Percentiles rank a stretch among this genome's conserved stretches.
Conservation (phyloP, 2,888 invertebrate species). For the Netelia melanura region DNA sequence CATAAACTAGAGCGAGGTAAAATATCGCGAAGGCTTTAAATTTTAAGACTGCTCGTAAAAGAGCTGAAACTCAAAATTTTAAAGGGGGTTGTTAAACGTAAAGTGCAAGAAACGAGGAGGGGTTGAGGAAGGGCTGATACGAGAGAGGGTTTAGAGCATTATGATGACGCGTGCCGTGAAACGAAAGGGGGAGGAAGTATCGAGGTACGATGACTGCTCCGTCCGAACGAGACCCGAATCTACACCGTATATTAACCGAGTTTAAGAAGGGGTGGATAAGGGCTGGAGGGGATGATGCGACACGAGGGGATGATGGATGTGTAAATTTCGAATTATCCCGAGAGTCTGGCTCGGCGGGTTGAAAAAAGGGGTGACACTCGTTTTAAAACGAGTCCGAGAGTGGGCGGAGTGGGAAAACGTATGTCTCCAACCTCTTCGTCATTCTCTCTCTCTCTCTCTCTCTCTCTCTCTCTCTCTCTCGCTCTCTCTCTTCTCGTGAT, state of each 20-base stretch:
- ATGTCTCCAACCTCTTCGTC: constrained; percentile 9
- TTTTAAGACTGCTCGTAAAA: constrained; percentile 73
- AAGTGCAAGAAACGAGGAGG: constrained; percentile 75
- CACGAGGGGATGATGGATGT: constrained; percentile 81
- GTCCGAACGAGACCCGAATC: constrained; percentile 19
- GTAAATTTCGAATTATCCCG: constrained; percentile 80
- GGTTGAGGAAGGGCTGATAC: constrained; percentile 22
- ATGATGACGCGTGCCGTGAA: constrained; percentile 80
- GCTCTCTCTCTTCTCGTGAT: constrained; percentile 40
- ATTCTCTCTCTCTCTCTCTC: constrained; percentile 55
- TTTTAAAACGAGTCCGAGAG: constrained; percentile 73
- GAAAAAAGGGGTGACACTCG: constrained; percentile 62
- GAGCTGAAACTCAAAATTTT: constrained; percentile 76
- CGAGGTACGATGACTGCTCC: constrained; percentile 5
- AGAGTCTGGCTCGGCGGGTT: constrained; percentile 42
- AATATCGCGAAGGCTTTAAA: constrained; percentile 33
- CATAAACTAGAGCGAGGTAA: constrained; percentile 22
- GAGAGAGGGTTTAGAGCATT: constrained; percentile 74
- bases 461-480: constrained; percentile 53
- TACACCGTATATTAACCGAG: constrained; percentile 67
- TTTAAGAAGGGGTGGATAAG: constrained; percentile 57
- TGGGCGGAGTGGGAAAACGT: constrained; percentile 77
- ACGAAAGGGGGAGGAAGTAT: constrained; percentile 54
- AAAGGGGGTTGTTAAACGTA: constrained; percentile 82
- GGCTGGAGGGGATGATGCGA: constrained; percentile 35